phyloP scores from a whole-genome alignment of 2,888 invertebrate species.

The Acronicta aceris region DNA sequence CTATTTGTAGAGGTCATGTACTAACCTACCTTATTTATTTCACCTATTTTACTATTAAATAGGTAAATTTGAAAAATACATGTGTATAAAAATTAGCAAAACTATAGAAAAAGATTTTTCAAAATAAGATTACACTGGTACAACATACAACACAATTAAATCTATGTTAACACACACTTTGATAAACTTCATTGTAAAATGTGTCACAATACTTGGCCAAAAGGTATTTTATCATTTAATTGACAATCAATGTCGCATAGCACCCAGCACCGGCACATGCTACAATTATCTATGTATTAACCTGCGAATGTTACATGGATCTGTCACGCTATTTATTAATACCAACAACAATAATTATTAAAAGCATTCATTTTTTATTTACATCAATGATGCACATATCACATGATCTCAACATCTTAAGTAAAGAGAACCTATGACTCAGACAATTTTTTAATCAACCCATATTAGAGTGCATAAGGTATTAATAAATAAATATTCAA shows the following conservation, averaged over 20 bases:
- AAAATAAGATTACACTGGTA: neutral
- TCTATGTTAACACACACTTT: neutral
- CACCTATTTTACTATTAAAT: too few relatives aligned
- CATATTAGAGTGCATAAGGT: too few relatives aligned
- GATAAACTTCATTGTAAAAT: neutral
- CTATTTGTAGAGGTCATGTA: too few relatives aligned
- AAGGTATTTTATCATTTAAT: conserved; percentile 50
- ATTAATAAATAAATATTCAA: too few relatives aligned
- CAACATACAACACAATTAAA: too few relatives aligned
- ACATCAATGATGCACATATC: too few relatives aligned
- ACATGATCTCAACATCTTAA: too few relatives aligned
- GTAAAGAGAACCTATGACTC: neutral
- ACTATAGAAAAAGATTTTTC: neutral
- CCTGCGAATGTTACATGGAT: conserved; percentile 5
- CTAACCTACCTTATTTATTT: too few relatives aligned
- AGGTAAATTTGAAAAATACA: too few relatives aligned
- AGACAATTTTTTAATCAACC: neutral
- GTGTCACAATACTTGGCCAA: conserved; percentile 4
- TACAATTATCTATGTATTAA: conserved; percentile 24
- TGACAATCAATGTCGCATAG: conserved; percentile 40
- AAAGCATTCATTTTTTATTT: too few relatives aligned
- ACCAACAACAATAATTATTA: neutral
- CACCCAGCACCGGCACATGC: conserved; percentile 47
- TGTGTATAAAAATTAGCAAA: too few relatives aligned
- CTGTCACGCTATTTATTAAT: conserved; percentile 17